Evolutionary conservation across 1,140 invertebrate genomes (phyloP).

Genomic region (Rhagoletis zephyria): DNA sequence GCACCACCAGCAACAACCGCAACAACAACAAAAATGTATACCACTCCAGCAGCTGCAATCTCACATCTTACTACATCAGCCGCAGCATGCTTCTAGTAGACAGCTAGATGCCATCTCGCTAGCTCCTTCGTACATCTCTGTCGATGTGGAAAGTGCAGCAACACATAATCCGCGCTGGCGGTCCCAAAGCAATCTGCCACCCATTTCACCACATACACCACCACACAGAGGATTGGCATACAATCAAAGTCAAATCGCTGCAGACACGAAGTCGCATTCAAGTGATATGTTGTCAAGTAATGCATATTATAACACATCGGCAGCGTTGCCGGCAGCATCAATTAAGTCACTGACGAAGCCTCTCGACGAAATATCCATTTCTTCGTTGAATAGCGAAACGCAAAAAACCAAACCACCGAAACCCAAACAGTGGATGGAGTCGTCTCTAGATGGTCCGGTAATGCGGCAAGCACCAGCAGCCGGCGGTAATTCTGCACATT

Average conservation of each 20-base stretch:
- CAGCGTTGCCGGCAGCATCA: conserved; percentile 31
- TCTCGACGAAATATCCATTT: conserved; percentile 67
- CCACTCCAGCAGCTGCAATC: conserved; percentile 51
- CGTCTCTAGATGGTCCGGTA: conserved; percentile 74
- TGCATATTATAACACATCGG: conserved; percentile 34
- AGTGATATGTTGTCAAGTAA: conserved; percentile 66
- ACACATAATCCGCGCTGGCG: conserved; percentile 64
- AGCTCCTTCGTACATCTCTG: conserved; percentile 67
- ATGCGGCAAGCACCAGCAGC: conserved; percentile 62
- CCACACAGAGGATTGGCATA: conserved; percentile 53
- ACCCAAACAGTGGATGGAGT: conserved; percentile 74
- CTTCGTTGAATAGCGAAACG: conserved; percentile 58
- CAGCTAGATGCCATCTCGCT: conserved; percentile 68
- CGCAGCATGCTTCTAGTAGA: conserved; percentile 37
- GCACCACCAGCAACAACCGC: neutral
- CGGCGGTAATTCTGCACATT: neutral
- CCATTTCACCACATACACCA: conserved; percentile 61
- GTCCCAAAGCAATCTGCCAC: conserved; percentile 67
- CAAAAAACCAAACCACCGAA: conserved; percentile 68
- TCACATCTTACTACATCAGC: conserved; percentile 15
- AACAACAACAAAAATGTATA: conserved; percentile 12
- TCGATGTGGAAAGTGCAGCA: conserved; percentile 63
- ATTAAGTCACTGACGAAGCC: conserved; percentile 58
- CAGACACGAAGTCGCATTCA: conserved; percentile 62
- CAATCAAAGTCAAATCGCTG: neutral